Conservation (phyloP, 2,888 invertebrate species). For the Aricia artaxerxes region DNA sequence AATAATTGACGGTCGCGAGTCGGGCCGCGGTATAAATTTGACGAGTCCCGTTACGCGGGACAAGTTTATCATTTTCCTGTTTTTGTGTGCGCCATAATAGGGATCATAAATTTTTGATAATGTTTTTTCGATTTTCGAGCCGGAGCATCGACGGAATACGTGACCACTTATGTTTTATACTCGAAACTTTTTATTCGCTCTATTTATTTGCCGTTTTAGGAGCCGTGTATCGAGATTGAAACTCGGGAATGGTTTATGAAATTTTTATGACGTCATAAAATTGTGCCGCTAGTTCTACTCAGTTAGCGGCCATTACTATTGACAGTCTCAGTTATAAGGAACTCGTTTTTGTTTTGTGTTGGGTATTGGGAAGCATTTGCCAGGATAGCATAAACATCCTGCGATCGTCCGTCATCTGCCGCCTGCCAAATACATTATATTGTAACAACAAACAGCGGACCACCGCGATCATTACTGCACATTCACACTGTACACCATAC, state of each 20-base stretch:
- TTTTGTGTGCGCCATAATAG: constrained; percentile 69
- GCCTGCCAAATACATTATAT: constrained; percentile 45
- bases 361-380: constrained; percentile 29
- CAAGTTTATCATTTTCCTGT: constrained; percentile 65
- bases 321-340: constrained; percentile 8
- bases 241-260: neutral
- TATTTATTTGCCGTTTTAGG: constrained; percentile 13
- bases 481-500: neutral
- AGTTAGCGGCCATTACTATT: neutral
- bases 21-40: constrained; percentile 53
- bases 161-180: constrained; percentile 31
- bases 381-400: constrained; percentile 46
- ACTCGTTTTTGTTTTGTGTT: constrained; percentile 32
- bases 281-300: neutral
- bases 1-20: constrained; percentile 60
- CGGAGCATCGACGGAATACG: constrained; percentile 40
- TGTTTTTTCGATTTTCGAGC: constrained; percentile 60
- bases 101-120: constrained; percentile 74
- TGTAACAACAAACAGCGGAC: constrained; percentile 51
- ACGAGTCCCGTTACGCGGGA: constrained; percentile 63
- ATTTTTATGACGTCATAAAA: neutral
- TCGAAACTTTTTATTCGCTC: constrained; percentile 11
- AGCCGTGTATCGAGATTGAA: neutral
- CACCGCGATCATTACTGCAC: constrained; percentile 36
- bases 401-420: constrained; percentile 35